These are phyloP conservation scores for Prinia subflava DNA, from an alignment of 2,113 vertebrate genomes.

Conservation along the genomic window DNA sequence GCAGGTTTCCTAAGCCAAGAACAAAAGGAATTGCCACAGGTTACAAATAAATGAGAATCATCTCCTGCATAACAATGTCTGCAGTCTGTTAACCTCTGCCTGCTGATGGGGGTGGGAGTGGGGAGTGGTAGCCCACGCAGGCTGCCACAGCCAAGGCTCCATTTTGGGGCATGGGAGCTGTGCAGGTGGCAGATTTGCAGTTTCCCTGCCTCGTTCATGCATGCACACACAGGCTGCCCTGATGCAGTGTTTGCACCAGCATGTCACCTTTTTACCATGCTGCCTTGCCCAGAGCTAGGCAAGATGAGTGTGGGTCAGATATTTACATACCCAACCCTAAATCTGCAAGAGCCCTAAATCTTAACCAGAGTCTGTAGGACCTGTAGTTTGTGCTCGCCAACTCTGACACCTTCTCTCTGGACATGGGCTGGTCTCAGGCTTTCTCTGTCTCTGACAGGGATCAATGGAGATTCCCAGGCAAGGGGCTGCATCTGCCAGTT, in stretches of 20 bases:
- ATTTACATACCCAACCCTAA: neutral
- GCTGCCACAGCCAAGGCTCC: neutral
- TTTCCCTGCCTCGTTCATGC: neutral
- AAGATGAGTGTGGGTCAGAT: neutral
- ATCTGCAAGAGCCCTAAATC: neutral
- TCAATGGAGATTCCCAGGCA: neutral
- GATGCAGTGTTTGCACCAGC: neutral
- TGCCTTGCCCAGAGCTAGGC: neutral
- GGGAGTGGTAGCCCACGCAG: neutral
- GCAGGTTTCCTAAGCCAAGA: slow-evolving; percentile 62
- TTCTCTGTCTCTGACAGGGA: neutral
- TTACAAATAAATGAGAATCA: slow-evolving; percentile 73
- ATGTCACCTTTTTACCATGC: neutral
- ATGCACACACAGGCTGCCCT: neutral
- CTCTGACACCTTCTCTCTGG: neutral
- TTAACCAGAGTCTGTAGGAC: neutral
- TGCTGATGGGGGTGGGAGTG: neutral
- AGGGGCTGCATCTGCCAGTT: neutral
- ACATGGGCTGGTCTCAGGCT: neutral
- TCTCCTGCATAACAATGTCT: slow-evolving; percentile 63
- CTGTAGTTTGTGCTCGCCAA: neutral
- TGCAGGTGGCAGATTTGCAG: neutral
- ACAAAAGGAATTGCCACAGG: slow-evolving; percentile 70
- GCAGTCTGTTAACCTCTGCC: slow-evolving; percentile 39
- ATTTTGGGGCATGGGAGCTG: neutral